These are phyloP conservation scores for Pachypanchax playfairii DNA, from an alignment of 2,113 vertebrate genomes.

Conservation along the genomic window DNA sequence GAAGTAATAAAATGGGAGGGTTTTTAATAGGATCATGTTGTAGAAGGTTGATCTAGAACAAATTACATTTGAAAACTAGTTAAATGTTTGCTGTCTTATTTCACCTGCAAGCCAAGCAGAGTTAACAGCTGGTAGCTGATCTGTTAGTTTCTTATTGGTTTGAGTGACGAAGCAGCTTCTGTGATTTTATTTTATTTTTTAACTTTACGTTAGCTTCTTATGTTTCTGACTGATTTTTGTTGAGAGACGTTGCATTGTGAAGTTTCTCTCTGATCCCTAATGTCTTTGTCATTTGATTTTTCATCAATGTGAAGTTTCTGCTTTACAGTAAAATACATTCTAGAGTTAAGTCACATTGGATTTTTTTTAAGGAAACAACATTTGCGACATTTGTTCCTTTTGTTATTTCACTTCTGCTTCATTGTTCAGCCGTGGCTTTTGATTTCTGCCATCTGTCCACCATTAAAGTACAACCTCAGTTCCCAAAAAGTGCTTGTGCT, in stretches of 20 bases:
- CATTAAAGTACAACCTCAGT: no score
- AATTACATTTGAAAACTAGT: neutral
- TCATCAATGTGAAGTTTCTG: no score
- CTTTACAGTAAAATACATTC: slow-evolving; percentile 26
- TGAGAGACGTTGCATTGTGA: no score
- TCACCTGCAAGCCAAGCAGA: slow-evolving; percentile 4
- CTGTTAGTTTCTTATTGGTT: neutral
- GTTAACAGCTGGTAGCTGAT: neutral
- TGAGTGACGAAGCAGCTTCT: no score
- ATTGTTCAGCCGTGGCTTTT: neutral
- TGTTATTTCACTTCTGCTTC: slow-evolving; percentile 45
- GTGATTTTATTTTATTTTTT: no score
- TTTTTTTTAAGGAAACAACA: slow-evolving; percentile 53
- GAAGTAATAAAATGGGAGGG: no score
- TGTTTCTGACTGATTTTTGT: no score
- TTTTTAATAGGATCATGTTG: no score
- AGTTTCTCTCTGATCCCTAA: neutral
- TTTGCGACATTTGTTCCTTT: slow-evolving; percentile 4
- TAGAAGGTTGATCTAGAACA: neutral
- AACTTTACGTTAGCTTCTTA: no score
- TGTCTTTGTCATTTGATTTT: no score
- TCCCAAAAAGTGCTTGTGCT: no score
- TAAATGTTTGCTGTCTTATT: neutral
- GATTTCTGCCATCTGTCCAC: no score
- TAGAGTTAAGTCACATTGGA: slow-evolving; percentile 24